Base-by-base conservation (phyloP, 2,797 vertebrate genomes). In the Mormyrops attenuatus region DNA sequence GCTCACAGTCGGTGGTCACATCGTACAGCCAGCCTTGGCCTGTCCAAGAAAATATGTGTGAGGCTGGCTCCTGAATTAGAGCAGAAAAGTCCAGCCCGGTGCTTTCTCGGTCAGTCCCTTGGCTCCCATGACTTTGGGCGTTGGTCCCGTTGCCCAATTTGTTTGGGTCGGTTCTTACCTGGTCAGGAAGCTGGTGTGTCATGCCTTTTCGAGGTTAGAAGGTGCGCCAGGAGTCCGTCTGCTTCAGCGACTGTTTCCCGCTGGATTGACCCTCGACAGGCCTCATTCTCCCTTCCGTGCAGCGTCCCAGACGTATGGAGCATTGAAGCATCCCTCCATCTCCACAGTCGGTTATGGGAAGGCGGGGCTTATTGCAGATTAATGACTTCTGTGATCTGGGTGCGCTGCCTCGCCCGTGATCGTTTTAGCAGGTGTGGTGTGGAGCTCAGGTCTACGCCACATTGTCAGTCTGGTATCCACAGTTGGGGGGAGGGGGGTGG, bases 391-490 rank as follows among this genome's bases (percentile, higher is more conserved):
- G 89, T 88, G 7, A 85, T 86, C 57, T 44, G 69, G 91, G 90
- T 66, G 86, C 47, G 4, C 50, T 52, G 89, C 52, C 87, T 90
- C 90, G 85, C 80, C 44, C 55, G 34, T 89, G 90, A 96, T 94
- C 93, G 90, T 90, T 95, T 92, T 53, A 94, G 92, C 95, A 96
- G 95, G 94, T 96, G 57, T 66, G 95, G 94, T 95, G 87, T 88
- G 90, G 90, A 92, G 77, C 44, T 91, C 87, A 69, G 90, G 34
- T 91, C 88, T 93, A 52, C 88, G 60, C 63, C 44, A 15, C 89
- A 50, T 44, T 80, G 73, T 80, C 38, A 80, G 73, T 80, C 73
- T 80, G 38, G 38, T 80, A 44, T 80, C 73, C 38, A 80, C 73
- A 20, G 73, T 20, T 41, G 41, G 0, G 4, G 26, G 34, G 69